A percentile compares a stretch with the other conserved stretches of the same genome.
Conservation (phyloP, 1,140 invertebrate genomes). For the Saccostrea cuccullata region DNA sequence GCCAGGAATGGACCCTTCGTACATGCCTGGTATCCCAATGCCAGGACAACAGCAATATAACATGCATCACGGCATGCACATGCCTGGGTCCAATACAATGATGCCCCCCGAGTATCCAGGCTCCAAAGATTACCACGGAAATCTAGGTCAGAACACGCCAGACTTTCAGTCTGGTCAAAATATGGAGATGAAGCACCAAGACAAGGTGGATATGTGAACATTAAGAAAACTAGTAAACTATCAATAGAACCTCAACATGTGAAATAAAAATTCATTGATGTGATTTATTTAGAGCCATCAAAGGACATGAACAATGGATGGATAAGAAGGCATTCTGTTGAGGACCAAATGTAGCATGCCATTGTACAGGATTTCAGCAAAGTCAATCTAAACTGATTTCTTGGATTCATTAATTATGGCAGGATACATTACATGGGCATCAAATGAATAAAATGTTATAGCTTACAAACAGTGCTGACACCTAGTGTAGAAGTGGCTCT, state of each 20-base stretch:
- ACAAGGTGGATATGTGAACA: background rate
- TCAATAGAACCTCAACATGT: background rate
- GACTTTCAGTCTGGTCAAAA: background rate
- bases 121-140: background rate
- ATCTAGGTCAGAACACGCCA: background rate
- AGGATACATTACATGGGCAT: background rate
- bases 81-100: background rate
- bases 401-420: background rate
- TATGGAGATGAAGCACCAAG: slow-evolving; percentile 2
- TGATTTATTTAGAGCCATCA: too few species aligned
- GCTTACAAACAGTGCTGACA: background rate
- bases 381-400: background rate
- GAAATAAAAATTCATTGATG: background rate
- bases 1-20: slow-evolving; percentile 39
- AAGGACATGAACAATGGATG: too few species aligned
- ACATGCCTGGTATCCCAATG: slow-evolving; percentile 43
- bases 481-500: too few species aligned
- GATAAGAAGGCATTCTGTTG: too few species aligned
- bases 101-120: background rate
- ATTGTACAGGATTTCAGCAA: background rate
- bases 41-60: slow-evolving; percentile 28
- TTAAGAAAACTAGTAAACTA: background rate
- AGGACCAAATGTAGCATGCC: too few species aligned
- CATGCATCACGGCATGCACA: slow-evolving; percentile 30
- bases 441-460: background rate